phyloP scores from a whole-genome alignment of 2,797 vertebrate genomes.

The Sitta carolinensis region DNA sequence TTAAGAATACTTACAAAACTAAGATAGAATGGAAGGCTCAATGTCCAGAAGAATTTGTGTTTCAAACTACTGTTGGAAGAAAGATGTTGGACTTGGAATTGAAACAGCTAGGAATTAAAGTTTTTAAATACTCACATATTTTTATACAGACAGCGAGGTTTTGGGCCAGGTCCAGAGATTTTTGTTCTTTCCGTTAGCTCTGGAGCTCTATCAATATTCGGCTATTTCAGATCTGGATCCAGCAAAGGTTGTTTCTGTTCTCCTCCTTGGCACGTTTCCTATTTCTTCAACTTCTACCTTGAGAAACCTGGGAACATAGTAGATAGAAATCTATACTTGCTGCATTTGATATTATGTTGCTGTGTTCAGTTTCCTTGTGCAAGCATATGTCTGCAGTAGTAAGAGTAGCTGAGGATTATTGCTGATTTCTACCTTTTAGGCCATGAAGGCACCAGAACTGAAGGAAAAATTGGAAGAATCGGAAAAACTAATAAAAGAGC shows the following conservation, averaged over 20 bases:
- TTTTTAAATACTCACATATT: not conserved
- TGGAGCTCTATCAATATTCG: not conserved
- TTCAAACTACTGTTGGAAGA: not conserved
- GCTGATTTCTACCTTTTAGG: slow-evolving; percentile 71
- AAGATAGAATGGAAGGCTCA: not conserved
- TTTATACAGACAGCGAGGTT: not conserved
- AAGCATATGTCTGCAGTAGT: not conserved
- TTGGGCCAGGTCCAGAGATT: not conserved
- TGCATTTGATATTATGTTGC: not conserved
- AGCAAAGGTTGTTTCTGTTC: not conserved
- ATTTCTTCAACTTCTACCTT: not conserved
- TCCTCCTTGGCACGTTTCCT: not conserved
- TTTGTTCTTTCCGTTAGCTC: not conserved
- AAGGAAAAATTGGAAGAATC: slow-evolving; percentile 97
- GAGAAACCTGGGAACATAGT: not conserved
- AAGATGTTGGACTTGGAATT: not conserved
- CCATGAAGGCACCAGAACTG: slow-evolving; percentile 95
- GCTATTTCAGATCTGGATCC: not conserved
- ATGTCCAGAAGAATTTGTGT: not conserved
- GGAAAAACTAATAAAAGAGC: slow-evolving; percentile 95
- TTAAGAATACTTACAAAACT: not conserved
- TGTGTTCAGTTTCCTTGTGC: not conserved
- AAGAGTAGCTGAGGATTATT: not conserved
- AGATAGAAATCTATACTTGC: not conserved
- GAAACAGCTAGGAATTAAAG: not conserved